Evolutionary conservation across 2,113 vertebrate species (phyloP).

Genomic region (Misgurnus mizolepis): DNA sequence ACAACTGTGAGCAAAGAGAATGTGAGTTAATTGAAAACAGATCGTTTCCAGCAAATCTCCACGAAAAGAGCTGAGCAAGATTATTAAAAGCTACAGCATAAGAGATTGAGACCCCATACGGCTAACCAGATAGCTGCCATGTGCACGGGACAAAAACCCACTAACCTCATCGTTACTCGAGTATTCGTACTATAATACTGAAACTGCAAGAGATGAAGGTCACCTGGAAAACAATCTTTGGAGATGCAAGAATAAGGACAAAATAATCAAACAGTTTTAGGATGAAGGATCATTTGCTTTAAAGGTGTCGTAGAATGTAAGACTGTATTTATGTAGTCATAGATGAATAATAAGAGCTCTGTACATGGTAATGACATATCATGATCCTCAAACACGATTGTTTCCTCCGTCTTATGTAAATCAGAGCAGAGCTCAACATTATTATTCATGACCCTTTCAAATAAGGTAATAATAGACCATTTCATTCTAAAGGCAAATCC

Average conservation of each 20-base stretch:
- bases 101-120: slow-evolving; percentile 70
- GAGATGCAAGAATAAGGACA: not conserved
- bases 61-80: slow-evolving; percentile 61
- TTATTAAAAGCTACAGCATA: slow-evolving; percentile 65
- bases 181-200: not conserved
- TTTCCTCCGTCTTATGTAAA: no score
- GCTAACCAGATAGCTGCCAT: slow-evolving; percentile 73
- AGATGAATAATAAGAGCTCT: no score
- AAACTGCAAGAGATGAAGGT: slow-evolving; percentile 2
- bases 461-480: no score
- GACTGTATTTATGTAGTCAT: no score
- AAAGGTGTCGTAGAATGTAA: no score
- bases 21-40: slow-evolving; percentile 72
- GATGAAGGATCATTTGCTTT: not conserved
- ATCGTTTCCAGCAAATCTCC: slow-evolving; percentile 73
- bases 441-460: no score
- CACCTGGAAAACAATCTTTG: slow-evolving; percentile 28
- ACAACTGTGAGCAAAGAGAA: slow-evolving; percentile 64
- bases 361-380: no score
- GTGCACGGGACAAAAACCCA: slow-evolving; percentile 58
- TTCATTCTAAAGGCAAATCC: no score
- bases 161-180: slow-evolving; percentile 10
- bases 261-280: slow-evolving; percentile 21
- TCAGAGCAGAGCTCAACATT: no score
- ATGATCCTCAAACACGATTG: no score